phyloP scores from a whole-genome alignment of 2,797 vertebrate genomes.

The Erethizon dorsatum region DNA sequence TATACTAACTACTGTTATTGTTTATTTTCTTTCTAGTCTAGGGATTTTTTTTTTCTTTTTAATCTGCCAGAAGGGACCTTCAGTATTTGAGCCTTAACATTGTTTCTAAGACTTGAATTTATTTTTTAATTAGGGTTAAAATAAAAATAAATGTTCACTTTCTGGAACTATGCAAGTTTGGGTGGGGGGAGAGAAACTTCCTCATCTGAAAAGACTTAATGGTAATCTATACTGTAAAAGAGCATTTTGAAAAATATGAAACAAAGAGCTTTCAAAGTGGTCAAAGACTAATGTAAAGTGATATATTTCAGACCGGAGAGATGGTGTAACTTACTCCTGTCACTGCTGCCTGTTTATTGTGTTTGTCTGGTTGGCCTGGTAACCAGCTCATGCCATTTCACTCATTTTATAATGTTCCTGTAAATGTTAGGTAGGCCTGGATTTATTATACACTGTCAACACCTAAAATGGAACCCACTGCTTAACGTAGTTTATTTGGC shows the following conservation, averaged over 20 bases:
- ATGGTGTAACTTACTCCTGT: conserved; percentile 91
- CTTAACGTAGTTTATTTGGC: conserved; percentile 91
- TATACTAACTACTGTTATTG: conserved; percentile 83
- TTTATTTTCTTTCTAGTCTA: conserved; percentile 86
- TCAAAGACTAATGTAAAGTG: conserved; percentile 90
- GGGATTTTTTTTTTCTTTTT: conserved; percentile 76
- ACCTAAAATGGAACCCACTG: conserved; percentile 92
- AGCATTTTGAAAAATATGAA: conserved; percentile 88
- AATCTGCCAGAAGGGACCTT: conserved; percentile 84
- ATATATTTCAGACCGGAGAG: conserved; percentile 91
- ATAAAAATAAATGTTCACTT: conserved; percentile 83
- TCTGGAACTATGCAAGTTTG: conserved; percentile 68
- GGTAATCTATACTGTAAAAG: conserved; percentile 84
- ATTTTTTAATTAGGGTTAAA: conserved; percentile 85
- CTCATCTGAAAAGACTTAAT: conserved; percentile 84
- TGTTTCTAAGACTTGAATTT: conserved; percentile 82
- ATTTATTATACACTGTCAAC: conserved; percentile 94
- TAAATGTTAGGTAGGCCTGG: conserved; percentile 93
- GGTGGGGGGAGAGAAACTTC: conserved; percentile 58
- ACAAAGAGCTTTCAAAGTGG: conserved; percentile 90
- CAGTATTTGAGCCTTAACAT: conserved; percentile 82
- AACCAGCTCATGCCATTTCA: conserved; percentile 92
- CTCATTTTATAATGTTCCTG: conserved; percentile 93
- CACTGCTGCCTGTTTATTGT: conserved; percentile 92
- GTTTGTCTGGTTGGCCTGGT: conserved; percentile 94